Evolutionary conservation across 2,888 invertebrate genomes (phyloP).

Genomic region (Ophion costatus): DNA sequence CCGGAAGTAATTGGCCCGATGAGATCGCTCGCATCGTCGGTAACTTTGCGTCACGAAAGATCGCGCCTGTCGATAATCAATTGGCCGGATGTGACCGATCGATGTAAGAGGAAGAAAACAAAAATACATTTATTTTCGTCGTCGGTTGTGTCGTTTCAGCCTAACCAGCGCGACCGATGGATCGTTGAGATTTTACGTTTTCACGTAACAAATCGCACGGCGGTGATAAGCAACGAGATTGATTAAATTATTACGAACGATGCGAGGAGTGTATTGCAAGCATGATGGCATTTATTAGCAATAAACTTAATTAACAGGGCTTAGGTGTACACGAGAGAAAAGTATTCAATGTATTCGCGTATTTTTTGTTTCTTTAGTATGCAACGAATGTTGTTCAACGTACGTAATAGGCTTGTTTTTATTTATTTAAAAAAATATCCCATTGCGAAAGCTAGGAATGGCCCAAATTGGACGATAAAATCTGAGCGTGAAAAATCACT

Average conservation of each 20-base stretch:
- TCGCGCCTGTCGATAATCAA: too few relatives aligned
- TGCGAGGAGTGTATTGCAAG: constrained; percentile 78
- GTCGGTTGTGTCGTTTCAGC: too few relatives aligned
- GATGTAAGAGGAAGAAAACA: too few relatives aligned
- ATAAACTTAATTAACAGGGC: constrained; percentile 83
- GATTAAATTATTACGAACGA: constrained; percentile 62
- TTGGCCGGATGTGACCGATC: too few relatives aligned
- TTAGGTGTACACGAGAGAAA: constrained; percentile 83
- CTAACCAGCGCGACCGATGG: too few relatives aligned
- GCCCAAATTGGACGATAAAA: constrained; percentile 66
- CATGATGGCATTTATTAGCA: constrained; percentile 84
- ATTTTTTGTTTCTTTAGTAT: constrained; percentile 72
- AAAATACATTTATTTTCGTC: too few relatives aligned
- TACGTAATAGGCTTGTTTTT: constrained; percentile 79
- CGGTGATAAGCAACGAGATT: neutral
- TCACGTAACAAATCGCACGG: too few relatives aligned
- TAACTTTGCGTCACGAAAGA: too few relatives aligned
- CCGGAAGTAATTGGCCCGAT: too few relatives aligned
- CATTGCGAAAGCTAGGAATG: constrained; percentile 77
- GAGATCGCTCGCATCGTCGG: too few relatives aligned
- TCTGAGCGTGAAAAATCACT: constrained; percentile 33
- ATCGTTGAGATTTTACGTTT: too few relatives aligned
- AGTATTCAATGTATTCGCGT: constrained; percentile 80
- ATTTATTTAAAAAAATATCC: constrained; percentile 74
- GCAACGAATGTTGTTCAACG: constrained; percentile 75